Base-by-base conservation (phyloP, 2,113 vertebrate genomes). In the Microtus richardsoni region DNA sequence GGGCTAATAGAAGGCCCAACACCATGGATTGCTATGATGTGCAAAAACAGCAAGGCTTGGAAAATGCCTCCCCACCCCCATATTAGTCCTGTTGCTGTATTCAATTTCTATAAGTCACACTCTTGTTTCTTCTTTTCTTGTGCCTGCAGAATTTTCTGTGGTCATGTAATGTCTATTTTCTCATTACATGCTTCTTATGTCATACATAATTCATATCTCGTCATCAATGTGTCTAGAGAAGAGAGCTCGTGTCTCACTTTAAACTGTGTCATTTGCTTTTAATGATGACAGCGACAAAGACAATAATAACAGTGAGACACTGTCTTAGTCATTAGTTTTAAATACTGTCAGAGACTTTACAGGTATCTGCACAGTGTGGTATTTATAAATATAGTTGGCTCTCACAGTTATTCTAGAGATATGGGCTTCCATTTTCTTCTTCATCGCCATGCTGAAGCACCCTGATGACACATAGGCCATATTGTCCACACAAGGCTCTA, bases 381-480 rank as follows among this genome's bases (percentile, higher is more conserved):
- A 71, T 91, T 82, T 94, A 88, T 83, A 88, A 91, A 80, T 58
- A 74, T 11, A 75, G 75, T 71, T 54, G 16, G n/a, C 36, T 11
- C 33, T 89, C 86, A 58, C 39, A 77, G 30, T 44, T 80, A 68
- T 10, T 52, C 30, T 28, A 66, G 49, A 54, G 21, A 71, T 26
- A 1, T 5, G 70, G n/a, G 21, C n/a, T 78, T 79, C 90, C 68
- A 26, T 95, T 91, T 94, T 95, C 84, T 89, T 96, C 78, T 9
- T 41, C 39, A 24, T 79, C 24, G 21, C 88, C 73, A 74, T 7
- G 16, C 77, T n/a, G 10, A 68, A 24, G 39, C 16, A 58, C 4
- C 24, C 70, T 47, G 49, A 91, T 92, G 92, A 96, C 86, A 88
- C 82, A 93, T 1, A 58, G 39, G 52, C 62, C 85, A 64, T 44